Conservation (phyloP, 2,113 vertebrate species). For the Sakesphorus luctuosus region DNA sequence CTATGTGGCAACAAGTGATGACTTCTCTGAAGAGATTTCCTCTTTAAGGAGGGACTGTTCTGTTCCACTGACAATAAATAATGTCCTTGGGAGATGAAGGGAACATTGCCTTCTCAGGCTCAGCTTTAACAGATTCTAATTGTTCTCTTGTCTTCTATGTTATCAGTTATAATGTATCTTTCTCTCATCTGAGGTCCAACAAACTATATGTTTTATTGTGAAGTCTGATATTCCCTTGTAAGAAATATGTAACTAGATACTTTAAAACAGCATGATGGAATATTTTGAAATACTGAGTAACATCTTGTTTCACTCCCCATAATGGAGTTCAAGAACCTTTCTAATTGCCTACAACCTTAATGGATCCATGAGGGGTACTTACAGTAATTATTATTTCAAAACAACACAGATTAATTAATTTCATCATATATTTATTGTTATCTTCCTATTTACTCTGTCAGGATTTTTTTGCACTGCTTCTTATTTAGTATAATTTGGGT, state of each 20-base stretch:
- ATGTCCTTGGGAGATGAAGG: neutral
- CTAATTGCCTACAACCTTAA: neutral
- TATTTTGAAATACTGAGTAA: neutral
- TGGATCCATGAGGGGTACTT: neutral
- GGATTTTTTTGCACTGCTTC: neutral
- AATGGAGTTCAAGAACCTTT: neutral
- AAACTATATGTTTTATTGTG: neutral
- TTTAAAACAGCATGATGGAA: neutral
- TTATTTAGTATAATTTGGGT: neutral
- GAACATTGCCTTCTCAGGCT: constrained; percentile 2
- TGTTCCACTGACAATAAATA: constrained; percentile 19
- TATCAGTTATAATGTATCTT: neutral
- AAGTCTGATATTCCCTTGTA: neutral
- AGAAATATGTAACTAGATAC: neutral
- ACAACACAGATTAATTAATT: neutral
- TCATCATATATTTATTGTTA: neutral
- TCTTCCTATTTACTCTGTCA: neutral
- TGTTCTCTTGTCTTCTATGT: neutral
- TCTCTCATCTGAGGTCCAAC: neutral
- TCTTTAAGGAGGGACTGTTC: neutral
- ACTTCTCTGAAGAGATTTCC: constrained; percentile 3
- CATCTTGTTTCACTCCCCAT: neutral
- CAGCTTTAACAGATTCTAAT: constrained; percentile 7
- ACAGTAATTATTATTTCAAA: neutral
- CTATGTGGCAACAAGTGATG: neutral